phyloP scores from a whole-genome alignment of 1,140 invertebrate species.

The Drosophila subpulchrella region DNA sequence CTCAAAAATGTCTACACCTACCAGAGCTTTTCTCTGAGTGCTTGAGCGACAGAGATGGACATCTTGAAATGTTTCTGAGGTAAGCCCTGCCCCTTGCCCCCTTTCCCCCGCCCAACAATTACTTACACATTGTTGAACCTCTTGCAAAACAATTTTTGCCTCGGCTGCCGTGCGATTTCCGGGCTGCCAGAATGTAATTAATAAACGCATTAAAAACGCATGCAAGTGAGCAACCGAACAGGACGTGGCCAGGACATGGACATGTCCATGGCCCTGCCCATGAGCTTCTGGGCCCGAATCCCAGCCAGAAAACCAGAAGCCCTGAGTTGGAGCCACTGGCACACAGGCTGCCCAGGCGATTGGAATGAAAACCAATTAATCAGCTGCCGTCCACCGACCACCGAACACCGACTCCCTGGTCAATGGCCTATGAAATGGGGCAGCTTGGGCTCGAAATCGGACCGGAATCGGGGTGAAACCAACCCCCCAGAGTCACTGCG shows the following conservation, averaged over 20 bases:
- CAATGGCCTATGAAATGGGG: constrained; percentile 84
- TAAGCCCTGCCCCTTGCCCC: not conserved
- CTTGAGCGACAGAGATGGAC: constrained; percentile 32
- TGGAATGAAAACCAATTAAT: constrained; percentile 72
- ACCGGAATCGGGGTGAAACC: constrained; percentile 33
- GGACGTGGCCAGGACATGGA: constrained; percentile 36
- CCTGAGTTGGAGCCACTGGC: not conserved
- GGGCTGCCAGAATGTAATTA: constrained; percentile 70
- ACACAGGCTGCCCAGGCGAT: constrained; percentile 22
- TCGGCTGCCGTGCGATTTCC: constrained; percentile 56
- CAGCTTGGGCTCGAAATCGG: not conserved
- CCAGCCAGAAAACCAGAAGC: not conserved
- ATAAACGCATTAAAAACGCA: constrained; percentile 81
- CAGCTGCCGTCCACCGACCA: constrained; percentile 44
- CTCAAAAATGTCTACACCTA: no score
- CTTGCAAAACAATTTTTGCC: constrained; percentile 62
- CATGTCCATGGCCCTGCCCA: constrained; percentile 2
- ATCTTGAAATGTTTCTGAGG: constrained; percentile 45
- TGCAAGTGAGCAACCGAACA: constrained; percentile 65
- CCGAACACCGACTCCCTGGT: constrained; percentile 36
- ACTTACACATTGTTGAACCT: constrained; percentile 77
- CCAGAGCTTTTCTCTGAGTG: not conserved
- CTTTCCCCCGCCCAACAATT: constrained; percentile 40
- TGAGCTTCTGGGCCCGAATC: not conserved
- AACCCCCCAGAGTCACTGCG: not conserved